A percentile compares a stretch with the other conserved stretches of the same genome.
These are phyloP conservation scores for Eonycteris spelaea DNA, from an alignment of 2,113 vertebrate species.

Conservation along the genomic window DNA sequence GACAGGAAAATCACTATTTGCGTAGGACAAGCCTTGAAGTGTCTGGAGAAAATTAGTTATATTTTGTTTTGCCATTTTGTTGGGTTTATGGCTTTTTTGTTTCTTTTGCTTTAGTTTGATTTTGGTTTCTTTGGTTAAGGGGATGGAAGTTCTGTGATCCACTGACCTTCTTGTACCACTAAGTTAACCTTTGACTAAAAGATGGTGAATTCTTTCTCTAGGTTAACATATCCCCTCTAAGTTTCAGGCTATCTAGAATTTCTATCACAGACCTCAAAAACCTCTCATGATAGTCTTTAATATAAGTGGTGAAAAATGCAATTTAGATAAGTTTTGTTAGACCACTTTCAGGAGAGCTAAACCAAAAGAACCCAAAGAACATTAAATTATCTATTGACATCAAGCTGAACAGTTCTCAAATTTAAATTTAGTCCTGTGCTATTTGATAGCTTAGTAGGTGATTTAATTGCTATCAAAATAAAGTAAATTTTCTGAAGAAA, in stretches of 20 bases:
- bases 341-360: background rate
- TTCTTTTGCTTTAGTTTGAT: constrained; percentile 1
- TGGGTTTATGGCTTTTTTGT: background rate
- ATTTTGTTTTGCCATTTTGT: constrained; percentile 47
- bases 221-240: background rate
- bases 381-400: background rate
- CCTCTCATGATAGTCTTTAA: background rate
- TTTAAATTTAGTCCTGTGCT: background rate
- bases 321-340: background rate
- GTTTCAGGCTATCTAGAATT: background rate
- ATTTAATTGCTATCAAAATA: background rate
- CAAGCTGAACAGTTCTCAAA: background rate
- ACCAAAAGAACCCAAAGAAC: background rate
- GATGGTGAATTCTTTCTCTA: background rate
- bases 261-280: background rate
- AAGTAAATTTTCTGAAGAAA: background rate
- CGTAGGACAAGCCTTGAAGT: constrained; percentile 31
- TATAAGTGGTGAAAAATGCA: background rate
- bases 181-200: constrained; percentile 49
- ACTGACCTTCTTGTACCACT: constrained; percentile 42
- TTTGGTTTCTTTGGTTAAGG: constrained; percentile 32
- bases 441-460: background rate
- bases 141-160: constrained; percentile 23
- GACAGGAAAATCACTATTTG: constrained; percentile 65
- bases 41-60: constrained; percentile 35